A percentile compares a stretch with the other conserved stretches of the same genome.
These are phyloP conservation scores for Coregonus suidteri DNA, from an alignment of 2,797 vertebrate species.

Conservation along the genomic window DNA sequence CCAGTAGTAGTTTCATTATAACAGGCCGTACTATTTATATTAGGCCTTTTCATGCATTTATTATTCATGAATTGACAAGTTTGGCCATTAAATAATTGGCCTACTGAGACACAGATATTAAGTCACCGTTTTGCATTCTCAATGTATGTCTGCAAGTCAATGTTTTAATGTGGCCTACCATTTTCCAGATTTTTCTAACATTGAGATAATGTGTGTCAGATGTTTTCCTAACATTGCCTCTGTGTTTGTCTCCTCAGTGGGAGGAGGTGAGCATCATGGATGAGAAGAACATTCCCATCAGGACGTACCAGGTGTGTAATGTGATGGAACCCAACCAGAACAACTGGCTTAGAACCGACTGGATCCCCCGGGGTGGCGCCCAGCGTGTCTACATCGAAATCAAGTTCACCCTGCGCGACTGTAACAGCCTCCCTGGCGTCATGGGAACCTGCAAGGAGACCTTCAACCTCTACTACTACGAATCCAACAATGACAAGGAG, in stretches of 20 bases:
- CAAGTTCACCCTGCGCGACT: constrained; percentile 96
- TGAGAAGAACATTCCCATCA: constrained; percentile 96
- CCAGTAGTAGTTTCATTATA: not conserved
- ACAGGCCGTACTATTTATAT: not conserved
- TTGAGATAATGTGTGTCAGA: not conserved
- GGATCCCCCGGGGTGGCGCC: constrained; percentile 91
- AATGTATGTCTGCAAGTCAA: not conserved
- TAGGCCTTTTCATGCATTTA: not conserved
- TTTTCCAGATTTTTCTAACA: constrained; percentile 15
- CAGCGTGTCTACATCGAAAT: constrained; percentile 96
- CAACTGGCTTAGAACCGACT: constrained; percentile 97
- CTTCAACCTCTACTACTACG: constrained; percentile 96
- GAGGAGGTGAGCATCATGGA: constrained; percentile 99
- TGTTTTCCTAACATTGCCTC: constrained; percentile 16
- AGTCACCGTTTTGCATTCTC: not conserved
- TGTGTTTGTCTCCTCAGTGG: constrained; percentile 80
- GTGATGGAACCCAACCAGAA: constrained; percentile 98
- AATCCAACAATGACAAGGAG: constrained; percentile 93
- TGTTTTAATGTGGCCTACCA: not conserved
- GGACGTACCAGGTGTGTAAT: constrained; percentile 98
- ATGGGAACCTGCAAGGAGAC: constrained; percentile 99
- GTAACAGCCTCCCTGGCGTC: constrained; percentile 95
- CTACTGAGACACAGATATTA: not conserved
- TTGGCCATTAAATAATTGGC: not conserved
- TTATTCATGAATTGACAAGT: not conserved